A percentile compares a stretch with the other conserved stretches of the same genome.
Evolutionary conservation across 2,113 vertebrate genomes (phyloP).

Genomic region (Macquaria australasica): DNA sequence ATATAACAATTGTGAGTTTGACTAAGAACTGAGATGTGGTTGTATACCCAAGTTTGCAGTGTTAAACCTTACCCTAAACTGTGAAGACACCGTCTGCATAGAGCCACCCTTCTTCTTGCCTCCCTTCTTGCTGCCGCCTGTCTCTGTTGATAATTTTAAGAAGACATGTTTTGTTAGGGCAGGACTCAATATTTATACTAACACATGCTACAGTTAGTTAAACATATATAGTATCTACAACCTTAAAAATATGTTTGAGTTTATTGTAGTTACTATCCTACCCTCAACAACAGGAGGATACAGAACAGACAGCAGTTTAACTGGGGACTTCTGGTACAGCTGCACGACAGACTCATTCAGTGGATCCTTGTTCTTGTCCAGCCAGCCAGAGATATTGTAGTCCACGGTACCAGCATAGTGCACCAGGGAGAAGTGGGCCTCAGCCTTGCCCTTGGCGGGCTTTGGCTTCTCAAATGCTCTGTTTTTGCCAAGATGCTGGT

Average conservation of each 20-base stretch:
- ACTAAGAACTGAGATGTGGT: not conserved
- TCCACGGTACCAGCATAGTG: constrained; percentile 92
- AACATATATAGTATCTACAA: not conserved
- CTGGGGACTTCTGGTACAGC: constrained; percentile 78
- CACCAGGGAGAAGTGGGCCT: constrained; percentile 91
- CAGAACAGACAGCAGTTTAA: constrained; percentile 69
- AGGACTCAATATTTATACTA: not conserved
- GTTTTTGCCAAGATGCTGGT: constrained; percentile 76
- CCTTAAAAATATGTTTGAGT: not conserved
- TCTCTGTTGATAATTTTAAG: not conserved
- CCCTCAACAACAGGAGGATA: constrained; percentile 71
- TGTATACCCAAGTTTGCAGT: not conserved
- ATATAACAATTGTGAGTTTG: not conserved
- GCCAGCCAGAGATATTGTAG: constrained; percentile 85
- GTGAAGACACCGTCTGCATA: constrained; percentile 79
- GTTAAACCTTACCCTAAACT: constrained; percentile 68
- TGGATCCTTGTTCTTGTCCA: constrained; percentile 80
- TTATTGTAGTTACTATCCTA: constrained; percentile 15
- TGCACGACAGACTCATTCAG: constrained; percentile 80
- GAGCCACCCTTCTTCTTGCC: constrained; percentile 79
- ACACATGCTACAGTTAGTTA: not conserved
- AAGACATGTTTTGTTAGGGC: not conserved
- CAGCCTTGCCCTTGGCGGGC: constrained; percentile 87
- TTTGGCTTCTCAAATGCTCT: constrained; percentile 90
- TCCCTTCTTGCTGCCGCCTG: constrained; percentile 61